These are phyloP conservation scores for Furnarius figulus DNA, from an alignment of 2,113 vertebrate species.

Conservation along the genomic window DNA sequence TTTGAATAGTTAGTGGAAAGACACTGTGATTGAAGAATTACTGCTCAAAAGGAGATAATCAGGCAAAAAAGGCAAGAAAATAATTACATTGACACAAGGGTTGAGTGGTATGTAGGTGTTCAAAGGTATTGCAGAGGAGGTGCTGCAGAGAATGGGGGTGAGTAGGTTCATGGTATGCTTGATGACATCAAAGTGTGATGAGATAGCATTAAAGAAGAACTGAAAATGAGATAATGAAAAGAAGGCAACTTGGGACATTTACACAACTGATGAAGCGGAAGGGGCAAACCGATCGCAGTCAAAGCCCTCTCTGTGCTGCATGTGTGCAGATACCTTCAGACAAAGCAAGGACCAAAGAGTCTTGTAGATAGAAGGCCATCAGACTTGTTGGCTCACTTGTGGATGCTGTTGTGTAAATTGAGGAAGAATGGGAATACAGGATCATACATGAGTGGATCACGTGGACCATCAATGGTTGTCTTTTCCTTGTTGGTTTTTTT, in stretches of 20 bases:
- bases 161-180: not conserved
- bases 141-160: not conserved
- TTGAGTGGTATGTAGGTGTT: not conserved
- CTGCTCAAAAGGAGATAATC: not conserved
- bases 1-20: not conserved
- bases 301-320: fast-evolving
- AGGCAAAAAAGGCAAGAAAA: not conserved
- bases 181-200: not conserved
- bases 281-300: not conserved
- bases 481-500: not conserved
- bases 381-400: not conserved
- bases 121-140: not conserved
- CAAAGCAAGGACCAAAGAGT: not conserved
- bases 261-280: not conserved
- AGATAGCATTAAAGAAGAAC: not conserved
- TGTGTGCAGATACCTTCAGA: not conserved
- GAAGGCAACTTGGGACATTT: not conserved
- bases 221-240: not conserved
- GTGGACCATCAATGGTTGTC: not conserved
- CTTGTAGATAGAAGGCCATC: not conserved
- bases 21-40: not conserved
- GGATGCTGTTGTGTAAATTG: not conserved
- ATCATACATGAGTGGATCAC: not conserved
- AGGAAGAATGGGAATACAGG: not conserved
- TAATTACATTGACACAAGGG: not conserved